Base-by-base conservation (phyloP, 2,797 vertebrate genomes). In the Mormyrops attenuatus region DNA sequence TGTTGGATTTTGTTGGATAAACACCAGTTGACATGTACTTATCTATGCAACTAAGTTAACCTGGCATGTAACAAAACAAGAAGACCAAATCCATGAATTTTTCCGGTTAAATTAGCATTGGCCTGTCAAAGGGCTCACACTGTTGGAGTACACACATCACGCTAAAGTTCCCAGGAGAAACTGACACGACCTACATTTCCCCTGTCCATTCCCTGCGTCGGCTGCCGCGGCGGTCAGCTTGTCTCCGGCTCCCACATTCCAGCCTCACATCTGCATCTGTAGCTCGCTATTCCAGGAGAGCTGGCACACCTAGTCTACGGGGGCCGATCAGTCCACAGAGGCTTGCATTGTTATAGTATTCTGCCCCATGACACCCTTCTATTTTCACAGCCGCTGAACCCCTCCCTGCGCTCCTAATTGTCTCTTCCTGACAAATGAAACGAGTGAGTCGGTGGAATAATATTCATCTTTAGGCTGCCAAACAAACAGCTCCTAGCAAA, bases 141-240 rank as follows among this genome's bases (percentile, higher is more conserved):
- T n/a, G 77, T 22, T n/a, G 77, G 6, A 82, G 41, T 82, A 47
- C 20, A 30, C 47, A 6, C 47, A 9, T 52, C 47, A 30, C 49
- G 22, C 44, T 52, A 15, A 52, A 50, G 47, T 22, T 49, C 82
- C 26, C 26, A 30, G 82, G 47, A 85, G 85, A 34, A 86, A 86
- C 50, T 86, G 49, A 52, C 52, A 53, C 22, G 50, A 17, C 85
- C 85, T 86, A 50, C 52, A 52, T 86, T 86, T 53, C 20, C 22
- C 22, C 26, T 38, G 49, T 52, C 84, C 93, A 95, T 95, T 95
- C 95, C 94, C 95, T 93, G 94, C 93, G 94, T 94, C 93, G 94
- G 91, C 90, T 89, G 84, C 93, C 92, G 93, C 93, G 90, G 91
- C 92, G 93, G 93, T 94, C 93, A 90, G 52, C 92, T 91, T 93